phyloP scores from a whole-genome alignment of 1,140 invertebrate species.

The Drosophila sucinea region DNA sequence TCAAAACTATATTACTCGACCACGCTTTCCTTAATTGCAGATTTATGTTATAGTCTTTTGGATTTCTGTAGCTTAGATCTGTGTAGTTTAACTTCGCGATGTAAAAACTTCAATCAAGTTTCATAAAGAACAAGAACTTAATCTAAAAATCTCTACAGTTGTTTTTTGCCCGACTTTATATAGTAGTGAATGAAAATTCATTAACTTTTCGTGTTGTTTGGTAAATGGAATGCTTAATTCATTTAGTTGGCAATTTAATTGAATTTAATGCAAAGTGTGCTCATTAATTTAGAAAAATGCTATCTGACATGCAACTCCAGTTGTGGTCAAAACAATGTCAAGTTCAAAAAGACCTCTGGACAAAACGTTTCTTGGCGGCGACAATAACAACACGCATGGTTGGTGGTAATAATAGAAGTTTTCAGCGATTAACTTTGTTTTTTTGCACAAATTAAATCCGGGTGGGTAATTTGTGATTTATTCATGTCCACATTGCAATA shows the following conservation, averaged over 20 bases:
- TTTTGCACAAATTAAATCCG: conserved; percentile 49
- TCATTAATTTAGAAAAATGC: conserved; percentile 61
- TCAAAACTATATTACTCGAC: no score
- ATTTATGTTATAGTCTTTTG: no score
- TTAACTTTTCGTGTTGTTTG: not conserved
- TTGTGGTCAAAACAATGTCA: conserved; percentile 36
- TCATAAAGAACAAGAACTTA: no score
- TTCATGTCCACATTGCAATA: not conserved
- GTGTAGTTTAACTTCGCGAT: no score
- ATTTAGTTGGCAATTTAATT: conserved; percentile 44
- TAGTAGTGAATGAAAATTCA: not conserved
- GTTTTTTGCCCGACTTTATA: no score
- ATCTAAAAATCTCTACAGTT: no score
- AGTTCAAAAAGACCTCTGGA: conserved; percentile 33
- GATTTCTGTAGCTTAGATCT: no score
- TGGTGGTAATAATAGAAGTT: conserved; percentile 57
- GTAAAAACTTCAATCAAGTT: no score
- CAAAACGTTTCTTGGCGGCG: conserved; percentile 19
- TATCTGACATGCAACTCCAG: conserved; percentile 45
- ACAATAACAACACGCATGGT: conserved; percentile 63
- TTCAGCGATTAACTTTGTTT: conserved; percentile 48
- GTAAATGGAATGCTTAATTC: not conserved
- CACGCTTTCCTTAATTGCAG: no score
- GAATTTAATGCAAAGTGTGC: conserved; percentile 53
- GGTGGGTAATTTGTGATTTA: conserved; percentile 54